Base-by-base conservation (phyloP, 1,140 invertebrate genomes). In the Harlomillsia oculata region DNA sequence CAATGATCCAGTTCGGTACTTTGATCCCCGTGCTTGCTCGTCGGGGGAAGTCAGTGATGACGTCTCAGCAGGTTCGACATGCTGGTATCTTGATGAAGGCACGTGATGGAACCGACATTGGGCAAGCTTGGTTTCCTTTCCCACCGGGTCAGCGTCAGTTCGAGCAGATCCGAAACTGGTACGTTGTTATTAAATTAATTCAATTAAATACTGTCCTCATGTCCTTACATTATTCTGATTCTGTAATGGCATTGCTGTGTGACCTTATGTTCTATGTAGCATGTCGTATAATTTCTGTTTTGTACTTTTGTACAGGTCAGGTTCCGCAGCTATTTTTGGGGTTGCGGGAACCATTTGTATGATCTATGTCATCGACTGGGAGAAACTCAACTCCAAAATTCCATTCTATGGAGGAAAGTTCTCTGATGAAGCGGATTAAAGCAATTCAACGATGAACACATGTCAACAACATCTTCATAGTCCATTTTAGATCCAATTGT, bases 351-450 rank as follows among this genome's bases (percentile, higher is more conserved):
- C 73, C 50, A 57, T 78, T 11, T 72, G 68, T 0, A 30, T 82
- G 3, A 69, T 82, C 9, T 89, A 85, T 69, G 76, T 84, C 45
- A 87, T 84, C 0, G 85, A 89, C 65, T 89, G 85, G 85, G 83
- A 81, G 71, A 64, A 78, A 13, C 70, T 87, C 55, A 71, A 81
- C 34, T 74, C 81, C 64, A 80, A 83, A 67, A 69, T 88, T 39
- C 86, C 86, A 20, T 84, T 77, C 68, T 87, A 87, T 69, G 75
- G 76, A 62, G 76, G 77, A 50, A 87, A 88, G 72, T 89, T 82
- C 68, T 60, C 64, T 16, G 49, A 61, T 1, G 53, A 48, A 14
- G 43, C n/a, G n/a, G n/a, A n/a, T n/a, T n/a, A n/a, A n/a, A n/a
- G n/a, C n/a, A n/a, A n/a, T n/a, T n/a, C n/a, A n/a, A n/a, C n/a